Conservation (phyloP, 2,113 vertebrate species). For the Phaethon lepturus region DNA sequence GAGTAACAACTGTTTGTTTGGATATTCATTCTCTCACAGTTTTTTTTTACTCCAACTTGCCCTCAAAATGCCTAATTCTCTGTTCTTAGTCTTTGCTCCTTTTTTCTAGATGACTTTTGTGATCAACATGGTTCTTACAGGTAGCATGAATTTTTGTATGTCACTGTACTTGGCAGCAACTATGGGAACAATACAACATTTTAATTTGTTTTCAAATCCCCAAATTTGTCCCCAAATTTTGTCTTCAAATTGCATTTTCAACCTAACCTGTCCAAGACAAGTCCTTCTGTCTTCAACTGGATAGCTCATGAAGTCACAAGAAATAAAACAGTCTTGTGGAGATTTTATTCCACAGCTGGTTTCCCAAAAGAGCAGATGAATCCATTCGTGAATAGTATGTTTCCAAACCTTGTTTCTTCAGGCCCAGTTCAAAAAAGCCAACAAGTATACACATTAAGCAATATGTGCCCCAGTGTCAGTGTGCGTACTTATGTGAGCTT, state of each 20-base stretch:
- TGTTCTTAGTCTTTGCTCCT: neutral
- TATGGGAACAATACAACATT: neutral
- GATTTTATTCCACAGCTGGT: neutral
- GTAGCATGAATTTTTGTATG: neutral
- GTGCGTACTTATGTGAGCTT: neutral
- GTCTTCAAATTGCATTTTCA: neutral
- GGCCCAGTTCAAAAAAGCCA: neutral
- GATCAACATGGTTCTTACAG: neutral
- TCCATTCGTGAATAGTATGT: neutral
- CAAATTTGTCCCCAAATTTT: neutral
- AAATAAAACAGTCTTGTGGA: neutral
- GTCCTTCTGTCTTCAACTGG: neutral
- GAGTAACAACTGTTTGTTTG: neutral
- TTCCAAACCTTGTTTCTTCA: neutral
- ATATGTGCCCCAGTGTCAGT: rapidly evolving
- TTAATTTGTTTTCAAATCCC: neutral
- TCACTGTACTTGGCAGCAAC: neutral
- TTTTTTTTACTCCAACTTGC: neutral
- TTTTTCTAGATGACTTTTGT: neutral
- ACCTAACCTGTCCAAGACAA: neutral
- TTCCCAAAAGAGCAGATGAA: neutral
- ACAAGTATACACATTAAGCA: neutral
- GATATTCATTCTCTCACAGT: neutral
- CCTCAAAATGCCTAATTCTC: neutral
- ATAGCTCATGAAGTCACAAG: neutral